These are phyloP conservation scores for Hemiscyllium ocellatum DNA, from an alignment of 2,113 vertebrate genomes.

Conservation along the genomic window DNA sequence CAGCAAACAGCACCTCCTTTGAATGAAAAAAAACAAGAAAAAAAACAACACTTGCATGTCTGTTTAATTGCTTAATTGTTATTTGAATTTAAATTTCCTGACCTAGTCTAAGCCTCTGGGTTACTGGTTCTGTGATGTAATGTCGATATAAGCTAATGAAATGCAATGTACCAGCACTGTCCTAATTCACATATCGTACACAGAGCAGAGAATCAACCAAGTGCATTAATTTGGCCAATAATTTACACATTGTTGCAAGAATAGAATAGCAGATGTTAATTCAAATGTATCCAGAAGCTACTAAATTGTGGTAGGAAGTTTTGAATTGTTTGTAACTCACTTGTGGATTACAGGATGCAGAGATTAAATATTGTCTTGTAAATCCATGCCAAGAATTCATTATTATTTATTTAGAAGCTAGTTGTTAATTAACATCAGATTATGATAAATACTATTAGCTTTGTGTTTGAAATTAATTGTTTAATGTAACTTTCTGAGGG, in stretches of 20 bases:
- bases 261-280: neutral
- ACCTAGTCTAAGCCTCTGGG: neutral
- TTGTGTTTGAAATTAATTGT: constrained; percentile 11
- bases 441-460: too few species aligned
- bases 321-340: neutral
- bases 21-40: too few species aligned
- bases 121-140: neutral
- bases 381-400: neutral
- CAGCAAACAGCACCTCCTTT: too few species aligned
- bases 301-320: neutral
- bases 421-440: constrained; percentile 1
- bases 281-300: neutral
- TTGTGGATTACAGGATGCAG: neutral
- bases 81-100: neutral
- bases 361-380: neutral
- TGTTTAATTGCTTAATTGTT: too few species aligned
- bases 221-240: neutral
- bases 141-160: too few species aligned
- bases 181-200: neutral
- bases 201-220: neutral
- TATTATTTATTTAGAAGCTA: neutral
- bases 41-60: too few species aligned
- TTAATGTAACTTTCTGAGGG: neutral
- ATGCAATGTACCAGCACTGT: too few species aligned
- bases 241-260: neutral